These are phyloP conservation scores for Nomada ruficornis DNA, from an alignment of 2,888 invertebrate genomes.

Conservation along the genomic window DNA sequence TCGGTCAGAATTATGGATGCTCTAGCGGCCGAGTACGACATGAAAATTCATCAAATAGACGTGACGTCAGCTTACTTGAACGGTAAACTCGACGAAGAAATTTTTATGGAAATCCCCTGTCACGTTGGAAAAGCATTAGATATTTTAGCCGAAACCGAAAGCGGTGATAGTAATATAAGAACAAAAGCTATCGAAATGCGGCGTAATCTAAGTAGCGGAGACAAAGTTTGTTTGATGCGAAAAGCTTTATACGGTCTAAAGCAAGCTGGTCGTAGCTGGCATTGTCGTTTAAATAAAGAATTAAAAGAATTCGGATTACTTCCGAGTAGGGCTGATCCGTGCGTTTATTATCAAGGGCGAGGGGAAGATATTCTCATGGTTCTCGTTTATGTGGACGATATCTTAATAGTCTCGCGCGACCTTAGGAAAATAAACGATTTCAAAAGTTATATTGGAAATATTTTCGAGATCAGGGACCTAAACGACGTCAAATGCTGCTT, in stretches of 20 bases:
- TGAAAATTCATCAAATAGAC: too few species aligned
- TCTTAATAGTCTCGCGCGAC: constrained; percentile 3
- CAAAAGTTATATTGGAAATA: background rate
- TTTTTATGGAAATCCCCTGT: too few species aligned
- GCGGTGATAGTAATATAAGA: background rate
- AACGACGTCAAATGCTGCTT: background rate
- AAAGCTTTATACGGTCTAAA: constrained; percentile 11
- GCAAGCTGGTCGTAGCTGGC: constrained; percentile 18
- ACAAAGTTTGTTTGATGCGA: background rate
- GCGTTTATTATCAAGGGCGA: constrained; percentile 6
- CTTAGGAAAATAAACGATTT: background rate
- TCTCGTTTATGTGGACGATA: constrained; percentile 21
- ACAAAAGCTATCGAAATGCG: constrained; percentile 8
- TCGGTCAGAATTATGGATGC: too few species aligned
- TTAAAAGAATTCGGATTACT: constrained; percentile 5
- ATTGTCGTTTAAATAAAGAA: constrained; percentile 9
- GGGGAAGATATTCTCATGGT: constrained; percentile 20
- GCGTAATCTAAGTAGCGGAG: background rate
- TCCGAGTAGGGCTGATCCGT: constrained; percentile 10
- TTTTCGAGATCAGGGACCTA: background rate
- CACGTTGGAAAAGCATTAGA: too few species aligned
- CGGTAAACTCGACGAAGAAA: too few species aligned
- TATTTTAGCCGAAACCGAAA: too few species aligned
- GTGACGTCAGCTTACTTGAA: too few species aligned
- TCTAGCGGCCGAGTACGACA: too few species aligned